Evolutionary conservation across 1,140 invertebrate genomes (phyloP).

Genomic region (Macrostomum lignano): DNA sequence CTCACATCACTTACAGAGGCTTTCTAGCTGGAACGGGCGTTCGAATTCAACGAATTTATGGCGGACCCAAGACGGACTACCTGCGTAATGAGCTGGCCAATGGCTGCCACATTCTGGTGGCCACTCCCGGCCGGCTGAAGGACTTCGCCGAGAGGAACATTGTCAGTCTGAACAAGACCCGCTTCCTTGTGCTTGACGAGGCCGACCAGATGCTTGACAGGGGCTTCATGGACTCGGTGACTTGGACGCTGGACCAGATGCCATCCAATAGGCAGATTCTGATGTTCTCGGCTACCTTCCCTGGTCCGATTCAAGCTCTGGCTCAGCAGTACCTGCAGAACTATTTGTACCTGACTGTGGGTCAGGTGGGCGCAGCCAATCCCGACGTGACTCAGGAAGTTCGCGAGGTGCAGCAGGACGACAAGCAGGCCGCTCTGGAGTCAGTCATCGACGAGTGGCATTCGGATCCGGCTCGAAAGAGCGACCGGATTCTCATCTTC

Average conservation of each 20-base stretch:
- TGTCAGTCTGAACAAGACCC: conserved; percentile 5
- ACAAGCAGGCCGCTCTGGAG: conserved; percentile 33
- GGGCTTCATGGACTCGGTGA: no score
- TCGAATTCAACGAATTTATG: no score
- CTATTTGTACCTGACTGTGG: conserved; percentile 55
- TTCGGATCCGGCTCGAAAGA: conserved; percentile 11
- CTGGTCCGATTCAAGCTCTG: conserved; percentile 45
- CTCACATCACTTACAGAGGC: no score
- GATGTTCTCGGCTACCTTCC: conserved; percentile 77
- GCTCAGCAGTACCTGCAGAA: conserved; percentile 41
- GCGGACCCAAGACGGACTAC: no score
- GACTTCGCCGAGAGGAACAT: conserved; percentile 15
- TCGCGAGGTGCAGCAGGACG: conserved; percentile 35
- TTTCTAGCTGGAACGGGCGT: no score
- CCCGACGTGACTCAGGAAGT: conserved; percentile 58
- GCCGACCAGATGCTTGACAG: conserved; percentile 96
- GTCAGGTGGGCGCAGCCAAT: conserved; percentile 60
- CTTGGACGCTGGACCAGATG: conserved; percentile 6
- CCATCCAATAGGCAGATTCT: conserved; percentile 34
- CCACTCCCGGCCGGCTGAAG: conserved; percentile 27
- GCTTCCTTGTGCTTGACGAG: conserved; percentile 61
- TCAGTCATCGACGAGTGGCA: conserved; percentile 4
- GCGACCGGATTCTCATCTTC: conserved; percentile 47
- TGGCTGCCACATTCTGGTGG: conserved; percentile 26
- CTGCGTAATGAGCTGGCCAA: no score